Base-by-base conservation (phyloP, 2,797 vertebrate species). In the Eutrigla gurnardus region DNA sequence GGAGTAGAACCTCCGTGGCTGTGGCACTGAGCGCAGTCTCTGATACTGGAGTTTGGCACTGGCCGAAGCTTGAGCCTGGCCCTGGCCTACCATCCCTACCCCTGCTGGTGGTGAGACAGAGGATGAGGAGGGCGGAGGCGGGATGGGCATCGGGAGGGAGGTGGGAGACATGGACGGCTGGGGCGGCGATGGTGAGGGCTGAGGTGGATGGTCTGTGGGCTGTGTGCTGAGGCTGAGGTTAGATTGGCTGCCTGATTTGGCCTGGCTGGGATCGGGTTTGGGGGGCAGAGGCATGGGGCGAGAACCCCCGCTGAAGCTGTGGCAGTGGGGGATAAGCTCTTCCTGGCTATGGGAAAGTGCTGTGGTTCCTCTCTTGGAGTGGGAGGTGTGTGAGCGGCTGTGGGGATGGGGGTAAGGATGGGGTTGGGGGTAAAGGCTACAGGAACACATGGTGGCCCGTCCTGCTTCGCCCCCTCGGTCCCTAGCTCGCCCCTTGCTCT, bases 11-110 rank as follows among this genome's bases (percentile, higher is more conserved):
- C 96, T 95, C 80, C 95, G 83, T 86, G 95, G 95, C 88, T 95
- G 95, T 86, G 95, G 94, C 73, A 95, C 94, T 32, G 95, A 95
- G 66, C 95, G 94, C 75, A 96, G 93, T 94, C 96, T 97, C 89
- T 97, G 97, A 86, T 97, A 97, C 81, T 96, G 97, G 74, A 96
- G 96, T 78, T 96, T 96, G 86, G 96, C 96, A 76, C 95, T 96
- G 89, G 94, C 92, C 70, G 95, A 94, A 89, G 91, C 95, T 89
- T 82, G 94, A 87, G 84, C 92, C 83, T 91, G 93, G 75, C 89
- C 91, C 75, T 92, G 92, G 85, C 92, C 86, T 71, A 89, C 92
- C 86, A 93, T 95, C 84, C 87, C 94, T 80, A 84, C 94, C 93
- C 89, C 95, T 81, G 86, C 94, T 76, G 93, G 91, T 69, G 94